Percentiles rank a stretch among this genome's conserved stretches.
Evolutionary conservation across 2,888 invertebrate species (phyloP).

Genomic region (Microdon myrmicae): DNA sequence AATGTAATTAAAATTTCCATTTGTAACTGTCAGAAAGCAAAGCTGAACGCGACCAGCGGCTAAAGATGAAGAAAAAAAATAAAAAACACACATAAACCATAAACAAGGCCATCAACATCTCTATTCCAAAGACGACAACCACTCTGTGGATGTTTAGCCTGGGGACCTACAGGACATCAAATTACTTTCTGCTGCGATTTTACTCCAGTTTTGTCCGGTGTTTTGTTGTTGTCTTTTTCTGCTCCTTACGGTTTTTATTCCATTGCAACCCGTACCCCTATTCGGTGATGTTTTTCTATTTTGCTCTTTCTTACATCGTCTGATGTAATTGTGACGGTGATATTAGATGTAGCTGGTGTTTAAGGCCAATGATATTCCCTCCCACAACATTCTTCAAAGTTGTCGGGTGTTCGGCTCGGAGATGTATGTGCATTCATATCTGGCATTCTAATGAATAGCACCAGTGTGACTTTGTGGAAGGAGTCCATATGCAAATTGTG

Average conservation of each 20-base stretch:
- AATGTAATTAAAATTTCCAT: conserved; percentile 34
- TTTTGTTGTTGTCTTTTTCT: conserved; percentile 16
- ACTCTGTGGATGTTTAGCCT: conserved; percentile 9
- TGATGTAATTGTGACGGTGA: too few relatives aligned
- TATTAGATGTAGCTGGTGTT: too few relatives aligned
- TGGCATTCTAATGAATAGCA: conserved; percentile 48
- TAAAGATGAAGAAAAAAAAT: too few relatives aligned
- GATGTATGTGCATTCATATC: too few relatives aligned
- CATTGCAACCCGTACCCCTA: too few relatives aligned
- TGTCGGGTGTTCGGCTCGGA: too few relatives aligned
- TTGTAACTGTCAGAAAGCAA: conserved; percentile 16
- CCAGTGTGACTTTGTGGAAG: conserved; percentile 23
- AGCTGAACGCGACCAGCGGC: not conserved
- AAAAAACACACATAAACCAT: too few relatives aligned
- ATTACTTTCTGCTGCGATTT: conserved; percentile 42
- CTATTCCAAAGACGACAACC: conserved; percentile 13
- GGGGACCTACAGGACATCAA: conserved; percentile 32
- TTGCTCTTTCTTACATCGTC: conserved; percentile 25
- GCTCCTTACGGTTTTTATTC: too few relatives aligned
- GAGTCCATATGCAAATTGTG: conserved; percentile 49
- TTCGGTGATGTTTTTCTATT: conserved; percentile 6
- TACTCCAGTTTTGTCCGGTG: not conserved
- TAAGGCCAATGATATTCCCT: too few relatives aligned
- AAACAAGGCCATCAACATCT: conserved; percentile 9
- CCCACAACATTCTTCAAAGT: too few relatives aligned